Conservation (phyloP, 2,888 invertebrate species). For the Xanthorhoe designata region DNA sequence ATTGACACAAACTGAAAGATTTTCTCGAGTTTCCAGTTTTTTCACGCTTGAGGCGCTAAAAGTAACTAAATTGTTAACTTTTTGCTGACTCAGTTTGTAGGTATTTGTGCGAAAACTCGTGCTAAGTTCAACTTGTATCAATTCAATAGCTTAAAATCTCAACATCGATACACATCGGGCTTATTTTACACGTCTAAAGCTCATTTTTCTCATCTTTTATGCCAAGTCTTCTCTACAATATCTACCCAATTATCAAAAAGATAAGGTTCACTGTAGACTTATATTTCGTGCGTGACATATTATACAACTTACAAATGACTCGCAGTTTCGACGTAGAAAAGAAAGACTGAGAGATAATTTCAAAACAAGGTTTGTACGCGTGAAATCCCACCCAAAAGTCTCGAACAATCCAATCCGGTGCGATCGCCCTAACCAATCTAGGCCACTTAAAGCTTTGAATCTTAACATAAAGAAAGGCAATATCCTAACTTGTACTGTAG, state of each 20-base stretch:
- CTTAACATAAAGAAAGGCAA: slow-evolving; percentile 51
- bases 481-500: slow-evolving; percentile 74
- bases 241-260: too few relatives aligned
- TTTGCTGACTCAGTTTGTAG: too few relatives aligned
- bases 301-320: too few relatives aligned
- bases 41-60: neutral
- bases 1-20: neutral
- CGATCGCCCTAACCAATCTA: slow-evolving; percentile 36
- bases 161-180: neutral
- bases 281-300: too few relatives aligned
- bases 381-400: neutral
- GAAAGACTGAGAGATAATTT: too few relatives aligned
- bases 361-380: neutral
- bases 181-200: neutral
- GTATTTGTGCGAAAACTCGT: too few relatives aligned
- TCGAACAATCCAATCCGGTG: slow-evolving; percentile 3
- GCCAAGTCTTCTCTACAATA: too few relatives aligned
- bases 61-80: neutral
- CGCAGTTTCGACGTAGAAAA: too few relatives aligned
- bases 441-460: slow-evolving; percentile 62
- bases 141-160: neutral
- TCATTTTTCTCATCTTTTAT: neutral
- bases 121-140: neutral
- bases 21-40: neutral
- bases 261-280: too few relatives aligned